phyloP scores from a whole-genome alignment of 2,113 vertebrate genomes.

The Hippocampus mohnikei region DNA sequence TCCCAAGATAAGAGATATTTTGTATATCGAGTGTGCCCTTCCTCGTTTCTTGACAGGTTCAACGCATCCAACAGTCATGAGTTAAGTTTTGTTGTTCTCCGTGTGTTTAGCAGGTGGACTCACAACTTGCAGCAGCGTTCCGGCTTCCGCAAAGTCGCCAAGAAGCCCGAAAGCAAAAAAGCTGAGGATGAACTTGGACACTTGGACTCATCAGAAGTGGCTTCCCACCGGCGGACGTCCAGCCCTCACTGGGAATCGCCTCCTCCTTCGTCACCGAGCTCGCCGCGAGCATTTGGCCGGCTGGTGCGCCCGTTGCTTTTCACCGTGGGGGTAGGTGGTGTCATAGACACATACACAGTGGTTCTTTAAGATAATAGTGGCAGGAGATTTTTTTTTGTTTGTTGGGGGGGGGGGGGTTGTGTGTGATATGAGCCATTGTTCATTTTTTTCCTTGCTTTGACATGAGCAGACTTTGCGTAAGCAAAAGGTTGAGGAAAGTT shows the following conservation, averaged over 20 bases:
- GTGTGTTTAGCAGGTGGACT: slow-evolving; percentile 59
- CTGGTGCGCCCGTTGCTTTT: slow-evolving; percentile 83
- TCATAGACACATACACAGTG: not conserved
- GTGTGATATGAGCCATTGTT: too few species aligned
- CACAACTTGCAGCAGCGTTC: slow-evolving; percentile 72
- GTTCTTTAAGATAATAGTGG: too few species aligned
- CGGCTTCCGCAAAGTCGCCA: slow-evolving; percentile 74
- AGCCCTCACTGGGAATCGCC: slow-evolving; percentile 53
- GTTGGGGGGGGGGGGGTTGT: too few species aligned
- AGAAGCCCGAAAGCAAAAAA: slow-evolving; percentile 72
- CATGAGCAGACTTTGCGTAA: too few species aligned
- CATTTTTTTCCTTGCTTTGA: too few species aligned
- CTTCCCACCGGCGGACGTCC: slow-evolving; percentile 24
- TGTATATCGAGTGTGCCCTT: not conserved
- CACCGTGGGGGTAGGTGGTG: slow-evolving; percentile 82
- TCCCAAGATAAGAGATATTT: too few species aligned
- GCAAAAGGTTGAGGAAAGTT: too few species aligned
- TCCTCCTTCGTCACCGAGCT: slow-evolving; percentile 23
- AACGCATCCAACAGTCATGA: not conserved
- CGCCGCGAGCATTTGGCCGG: slow-evolving; percentile 61
- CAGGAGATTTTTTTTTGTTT: not conserved
- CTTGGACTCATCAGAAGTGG: slow-evolving; percentile 3
- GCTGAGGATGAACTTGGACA: slow-evolving; percentile 51
- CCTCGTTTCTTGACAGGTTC: not conserved
- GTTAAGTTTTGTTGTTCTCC: not conserved